Conservation (phyloP, 2,797 vertebrate species). For the Garrulus glandarius region DNA sequence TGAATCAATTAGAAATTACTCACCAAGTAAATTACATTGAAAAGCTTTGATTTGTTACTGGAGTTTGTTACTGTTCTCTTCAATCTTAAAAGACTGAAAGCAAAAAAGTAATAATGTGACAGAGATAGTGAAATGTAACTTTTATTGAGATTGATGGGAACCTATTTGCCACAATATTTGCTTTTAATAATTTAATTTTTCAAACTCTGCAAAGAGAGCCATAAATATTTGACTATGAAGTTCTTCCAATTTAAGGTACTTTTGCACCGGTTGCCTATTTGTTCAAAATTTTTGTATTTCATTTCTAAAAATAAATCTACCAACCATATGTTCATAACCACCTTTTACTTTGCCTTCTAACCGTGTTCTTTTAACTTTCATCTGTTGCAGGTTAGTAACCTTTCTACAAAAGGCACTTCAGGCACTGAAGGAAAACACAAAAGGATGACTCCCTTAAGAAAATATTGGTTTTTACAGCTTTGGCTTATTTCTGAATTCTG, state of each 20-base stretch:
- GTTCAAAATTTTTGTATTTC: conserved; percentile 19
- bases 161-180: conserved; percentile 81
- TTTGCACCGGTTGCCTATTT: conserved; percentile 46
- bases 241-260: conserved; percentile 61
- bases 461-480: conserved; percentile 5
- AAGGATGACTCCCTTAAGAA: conserved; percentile 36
- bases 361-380: conserved; percentile 29
- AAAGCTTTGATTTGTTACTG: conserved; percentile 75
- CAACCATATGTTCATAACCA: conserved; percentile 4
- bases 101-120: conserved; percentile 71
- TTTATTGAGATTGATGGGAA: conserved; percentile 79
- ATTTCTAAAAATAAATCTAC: conserved; percentile 49
- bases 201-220: conserved; percentile 66
- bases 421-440: conserved; percentile 9
- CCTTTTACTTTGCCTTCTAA: conserved; percentile 40
- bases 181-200: conserved; percentile 85
- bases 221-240: conserved; percentile 80
- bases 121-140: conserved; percentile 73
- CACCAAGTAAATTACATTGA: conserved; percentile 80
- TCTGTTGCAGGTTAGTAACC: conserved; percentile 38
- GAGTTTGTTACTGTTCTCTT: conserved; percentile 69
- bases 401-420: conserved; percentile 19
- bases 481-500: not conserved
- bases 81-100: conserved; percentile 72
- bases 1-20: conserved; percentile 87